Base-by-base conservation (phyloP, 2,113 vertebrate species). In the Azemiops feae region DNA sequence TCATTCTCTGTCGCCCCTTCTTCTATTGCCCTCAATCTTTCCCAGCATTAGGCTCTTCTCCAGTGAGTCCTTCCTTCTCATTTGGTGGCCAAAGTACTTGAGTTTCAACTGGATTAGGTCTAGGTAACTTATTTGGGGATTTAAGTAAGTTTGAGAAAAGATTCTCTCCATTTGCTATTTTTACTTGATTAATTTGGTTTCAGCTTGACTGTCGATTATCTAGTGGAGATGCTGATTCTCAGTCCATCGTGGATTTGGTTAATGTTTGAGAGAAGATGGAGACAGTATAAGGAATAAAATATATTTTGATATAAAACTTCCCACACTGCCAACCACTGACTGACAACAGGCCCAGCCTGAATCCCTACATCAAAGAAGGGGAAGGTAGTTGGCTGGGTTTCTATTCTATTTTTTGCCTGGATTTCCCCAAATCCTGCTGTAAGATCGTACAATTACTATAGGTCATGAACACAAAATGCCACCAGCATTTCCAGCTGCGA, bases 391-490 rank as follows among this genome's bases (percentile, higher is more conserved):
- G 93, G 91, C 95, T 85, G 60, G 91, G 69, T 93, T 94, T 95
- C 74, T 92, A 94, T 93, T 96, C 94, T 95, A 86, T 94, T 94
- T 93, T 93, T 95, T 94, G 90, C 96, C 53, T 45, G 95, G 94
- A 85, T 96, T 97, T 97, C 69, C 60, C 93, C 87, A 96, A 94
- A 91, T 95, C 96, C 93, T 92, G 14, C 95, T 96, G 96, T 94
- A 95, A 96, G 96, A 94, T 25, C 55, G 96, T 93, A 95, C 97
- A 96, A 97, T 97, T 97, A 97, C 96, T 94, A 94, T 96, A 97
- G 97, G 97, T 97, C 96, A 96, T 45, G 94, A 95, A 96, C 97
- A 97, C 95, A 96, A 96, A 98, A 97, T 97, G 96, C 97, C 97
- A 97, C 93, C n/a, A 94, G 96, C 95, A 90, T 89, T 95, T 96